Evolutionary conservation across 2,888 invertebrate species (phyloP).

Genomic region (Panopea generosa): DNA sequence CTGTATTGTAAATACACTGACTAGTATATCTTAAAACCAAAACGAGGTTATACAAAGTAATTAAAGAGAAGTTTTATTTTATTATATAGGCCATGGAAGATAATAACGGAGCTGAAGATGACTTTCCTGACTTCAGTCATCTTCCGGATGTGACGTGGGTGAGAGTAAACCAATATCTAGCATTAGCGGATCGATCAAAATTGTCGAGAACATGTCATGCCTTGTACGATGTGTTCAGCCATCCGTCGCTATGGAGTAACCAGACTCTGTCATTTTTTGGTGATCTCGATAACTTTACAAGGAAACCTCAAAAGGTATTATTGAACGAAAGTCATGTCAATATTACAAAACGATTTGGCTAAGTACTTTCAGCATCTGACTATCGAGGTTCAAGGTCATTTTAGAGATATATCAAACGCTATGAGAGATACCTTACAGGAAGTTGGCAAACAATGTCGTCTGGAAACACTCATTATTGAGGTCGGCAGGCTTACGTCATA

Average conservation of each 20-base stretch:
- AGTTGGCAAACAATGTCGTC: constrained; percentile 70
- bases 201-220: constrained; percentile 71
- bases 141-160: constrained; percentile 78
- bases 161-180: constrained; percentile 68
- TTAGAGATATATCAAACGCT: constrained; percentile 63
- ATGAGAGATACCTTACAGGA: constrained; percentile 62
- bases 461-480: constrained; percentile 75
- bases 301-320: background rate
- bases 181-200: constrained; percentile 65
- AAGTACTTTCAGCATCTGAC: constrained; percentile 76
- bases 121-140: constrained; percentile 66
- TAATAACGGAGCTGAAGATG: no score
- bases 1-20: no score
- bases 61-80: no score
- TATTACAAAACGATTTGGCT: constrained; percentile 72
- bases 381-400: constrained; percentile 66
- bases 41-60: no score
- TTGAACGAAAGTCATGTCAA: constrained; percentile 8
- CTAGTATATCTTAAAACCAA: no score
- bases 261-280: constrained; percentile 66
- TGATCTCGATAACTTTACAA: constrained; percentile 20
- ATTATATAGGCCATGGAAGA: no score
- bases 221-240: constrained; percentile 73
- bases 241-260: constrained; percentile 77
- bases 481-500: constrained; percentile 68